Evolutionary conservation across 2,797 vertebrate species (phyloP).

Genomic region (Notamacropus eugenii): DNA sequence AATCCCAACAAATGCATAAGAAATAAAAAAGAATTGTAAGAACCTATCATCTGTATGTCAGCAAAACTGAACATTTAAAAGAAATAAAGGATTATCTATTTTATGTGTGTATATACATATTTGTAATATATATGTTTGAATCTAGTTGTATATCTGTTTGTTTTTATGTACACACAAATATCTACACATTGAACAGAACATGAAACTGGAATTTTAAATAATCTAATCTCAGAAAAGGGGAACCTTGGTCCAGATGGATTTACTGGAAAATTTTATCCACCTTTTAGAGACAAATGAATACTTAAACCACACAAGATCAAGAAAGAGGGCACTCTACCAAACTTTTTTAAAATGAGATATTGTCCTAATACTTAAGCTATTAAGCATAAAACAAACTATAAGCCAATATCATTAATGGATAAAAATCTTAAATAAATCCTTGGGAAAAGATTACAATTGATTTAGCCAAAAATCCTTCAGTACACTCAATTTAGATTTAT

Average conservation of each 20-base stretch:
- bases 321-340: not conserved
- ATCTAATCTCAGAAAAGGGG: not conserved
- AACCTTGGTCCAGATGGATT: not conserved
- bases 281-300: not conserved
- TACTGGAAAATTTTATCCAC: not conserved
- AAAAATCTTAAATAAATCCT: not conserved
- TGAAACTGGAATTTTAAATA: not conserved
- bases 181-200: not conserved
- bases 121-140: not conserved
- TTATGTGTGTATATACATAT: not conserved
- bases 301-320: not conserved
- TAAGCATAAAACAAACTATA: not conserved
- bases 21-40: not conserved
- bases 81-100: not conserved
- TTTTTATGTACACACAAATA: not conserved
- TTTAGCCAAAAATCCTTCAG: no score
- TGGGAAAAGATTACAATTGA: not conserved
- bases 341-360: not conserved
- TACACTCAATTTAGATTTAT: no score
- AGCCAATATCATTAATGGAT: not conserved
- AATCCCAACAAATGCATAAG: not conserved
- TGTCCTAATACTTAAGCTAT: not conserved
- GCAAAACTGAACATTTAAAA: not conserved
- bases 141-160: not conserved
- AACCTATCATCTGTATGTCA: not conserved